These are phyloP conservation scores for Hecatera dysodea DNA, from an alignment of 2,888 invertebrate genomes.

Conservation along the genomic window DNA sequence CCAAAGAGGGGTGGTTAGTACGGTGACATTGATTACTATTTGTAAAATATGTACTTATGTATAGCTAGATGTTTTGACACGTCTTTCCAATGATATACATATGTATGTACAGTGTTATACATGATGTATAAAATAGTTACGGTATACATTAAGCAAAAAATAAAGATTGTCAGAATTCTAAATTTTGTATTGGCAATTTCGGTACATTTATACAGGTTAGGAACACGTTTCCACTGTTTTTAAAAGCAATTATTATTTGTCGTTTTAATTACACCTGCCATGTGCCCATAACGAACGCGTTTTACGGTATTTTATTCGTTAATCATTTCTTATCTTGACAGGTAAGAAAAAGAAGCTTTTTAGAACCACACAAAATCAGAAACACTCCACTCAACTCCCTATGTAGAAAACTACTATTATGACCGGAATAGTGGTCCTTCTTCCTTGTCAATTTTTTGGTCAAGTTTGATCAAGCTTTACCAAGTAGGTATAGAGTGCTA, in stretches of 20 bases:
- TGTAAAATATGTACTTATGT: conserved; percentile 31
- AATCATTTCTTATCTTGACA: conserved; percentile 16
- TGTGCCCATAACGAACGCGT: conserved; percentile 16
- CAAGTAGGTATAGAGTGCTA: conserved; percentile 43
- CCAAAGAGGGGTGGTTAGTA: conserved; percentile 23
- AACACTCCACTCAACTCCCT: conserved; percentile 2
- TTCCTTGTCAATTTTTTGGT: conserved; percentile 54
- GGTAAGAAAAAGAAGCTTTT: conserved; percentile 10
- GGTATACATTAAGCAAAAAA: conserved; percentile 40
- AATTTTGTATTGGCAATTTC: conserved; percentile 41
- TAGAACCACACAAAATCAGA: conserved; percentile 16
- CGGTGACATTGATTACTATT: conserved; percentile 16
- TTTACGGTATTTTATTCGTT: conserved; percentile 24
- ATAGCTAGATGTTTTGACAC: conserved; percentile 37
- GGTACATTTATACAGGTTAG: conserved; percentile 5
- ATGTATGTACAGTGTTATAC: conserved; percentile 56
- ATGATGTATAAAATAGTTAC: conserved; percentile 53
- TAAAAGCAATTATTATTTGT: conserved; percentile 14
- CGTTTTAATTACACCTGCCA: conserved; percentile 12
- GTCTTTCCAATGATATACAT: conserved; percentile 51
- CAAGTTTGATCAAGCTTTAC: conserved; percentile 63
- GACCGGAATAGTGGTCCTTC: conserved; percentile 43
- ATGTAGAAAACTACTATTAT: conserved; percentile 29
- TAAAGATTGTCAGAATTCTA: conserved; percentile 38
- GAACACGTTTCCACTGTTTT: conserved; percentile 23